Evolutionary conservation across 35 echinoderm and acorn worm genomes (phyloP).

Genomic region (Lytechinus pictus): DNA sequence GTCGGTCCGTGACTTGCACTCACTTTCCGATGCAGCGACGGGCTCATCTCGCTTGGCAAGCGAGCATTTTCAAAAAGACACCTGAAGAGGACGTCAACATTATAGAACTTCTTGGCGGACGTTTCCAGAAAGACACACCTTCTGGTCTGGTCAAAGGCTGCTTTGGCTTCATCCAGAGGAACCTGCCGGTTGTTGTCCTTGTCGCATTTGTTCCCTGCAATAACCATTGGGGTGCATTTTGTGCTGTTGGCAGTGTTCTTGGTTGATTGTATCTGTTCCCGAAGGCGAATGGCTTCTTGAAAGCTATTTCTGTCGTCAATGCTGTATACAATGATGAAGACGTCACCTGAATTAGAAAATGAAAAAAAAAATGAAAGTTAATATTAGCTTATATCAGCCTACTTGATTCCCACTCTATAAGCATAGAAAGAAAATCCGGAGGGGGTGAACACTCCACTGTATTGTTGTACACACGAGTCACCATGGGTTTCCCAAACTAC

Average conservation of each 20-base stretch:
- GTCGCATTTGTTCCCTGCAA: conserved; percentile 97
- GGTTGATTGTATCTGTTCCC: conserved; percentile 86
- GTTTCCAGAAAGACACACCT: conserved; percentile 93
- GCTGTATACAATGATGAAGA: conserved; percentile 96
- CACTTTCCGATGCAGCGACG: conserved; percentile 92
- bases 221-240: conserved; percentile 92
- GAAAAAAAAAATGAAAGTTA: too few species aligned
- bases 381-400: too few species aligned
- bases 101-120: conserved; percentile 88
- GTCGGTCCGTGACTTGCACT: conserved; percentile 85
- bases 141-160: conserved; percentile 65
- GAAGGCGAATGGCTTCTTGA: conserved; percentile 79
- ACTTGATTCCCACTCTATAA: too few species aligned
- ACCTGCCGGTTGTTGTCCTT: conserved; percentile 70
- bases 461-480: too few species aligned
- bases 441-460: too few species aligned
- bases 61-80: conserved; percentile 95
- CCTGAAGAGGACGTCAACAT: conserved; percentile 90
- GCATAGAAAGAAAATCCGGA: too few species aligned
- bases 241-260: conserved; percentile 72
- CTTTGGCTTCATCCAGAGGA: conserved; percentile 77
- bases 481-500: too few species aligned
- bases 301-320: conserved; percentile 87
- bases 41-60: conserved; percentile 97
- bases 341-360: conserved; percentile 75